Percentiles rank a stretch among this genome's conserved stretches.
Conservation (phyloP, 2,888 invertebrate genomes). For the Candidula unifasciata region DNA sequence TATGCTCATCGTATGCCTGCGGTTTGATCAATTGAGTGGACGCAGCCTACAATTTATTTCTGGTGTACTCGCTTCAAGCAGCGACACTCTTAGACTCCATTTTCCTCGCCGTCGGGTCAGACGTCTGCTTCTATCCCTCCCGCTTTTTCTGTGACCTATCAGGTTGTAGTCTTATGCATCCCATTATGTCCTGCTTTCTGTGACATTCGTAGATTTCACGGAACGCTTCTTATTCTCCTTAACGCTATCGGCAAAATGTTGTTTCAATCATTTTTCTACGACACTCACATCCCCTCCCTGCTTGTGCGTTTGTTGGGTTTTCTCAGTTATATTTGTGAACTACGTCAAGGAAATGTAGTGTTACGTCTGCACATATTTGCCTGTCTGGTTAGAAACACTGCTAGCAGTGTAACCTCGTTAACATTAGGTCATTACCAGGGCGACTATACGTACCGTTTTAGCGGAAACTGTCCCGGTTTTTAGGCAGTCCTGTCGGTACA, state of each 20-base stretch:
- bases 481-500: no score
- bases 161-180: background rate
- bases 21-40: conserved; percentile 43
- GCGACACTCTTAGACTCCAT: background rate
- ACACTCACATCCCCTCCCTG: background rate
- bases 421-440: no score
- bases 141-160: no score
- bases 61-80: conserved; percentile 19
- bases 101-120: conserved; percentile 26
- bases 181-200: background rate
- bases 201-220: background rate
- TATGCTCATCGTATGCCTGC: conserved; percentile 39
- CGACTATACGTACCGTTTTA: no score
- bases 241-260: background rate
- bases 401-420: no score
- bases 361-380: no score
- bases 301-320: background rate
- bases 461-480: no score
- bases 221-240: background rate
- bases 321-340: background rate
- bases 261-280: background rate
- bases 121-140: conserved; percentile 10
- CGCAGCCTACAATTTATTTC: conserved; percentile 43
- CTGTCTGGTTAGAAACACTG: no score
- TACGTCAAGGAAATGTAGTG: no score